A percentile compares a stretch with the other conserved stretches of the same genome.
These are phyloP conservation scores for Diadema setosum DNA, from an alignment of 35 echinoderm and acorn worm species.

Conservation along the genomic window DNA sequence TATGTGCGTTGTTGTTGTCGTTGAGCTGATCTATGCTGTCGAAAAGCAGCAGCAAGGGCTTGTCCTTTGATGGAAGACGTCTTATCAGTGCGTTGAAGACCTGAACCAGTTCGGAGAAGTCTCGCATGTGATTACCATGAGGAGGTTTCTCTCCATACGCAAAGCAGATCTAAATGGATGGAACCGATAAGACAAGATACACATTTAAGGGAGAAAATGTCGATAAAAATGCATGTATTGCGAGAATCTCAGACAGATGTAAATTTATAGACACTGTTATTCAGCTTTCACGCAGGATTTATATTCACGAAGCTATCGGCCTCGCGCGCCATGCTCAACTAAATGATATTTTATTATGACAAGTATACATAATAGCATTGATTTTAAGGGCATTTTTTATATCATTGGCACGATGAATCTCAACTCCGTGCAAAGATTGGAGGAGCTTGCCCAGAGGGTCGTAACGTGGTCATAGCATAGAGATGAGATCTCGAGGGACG, in stretches of 20 bases:
- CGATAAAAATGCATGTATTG: neutral
- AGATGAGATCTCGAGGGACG: too few species aligned
- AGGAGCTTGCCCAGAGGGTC: too few species aligned
- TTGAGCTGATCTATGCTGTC: constrained; percentile 88
- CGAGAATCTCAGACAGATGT: neutral
- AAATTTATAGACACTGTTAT: neutral
- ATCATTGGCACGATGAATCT: too few species aligned
- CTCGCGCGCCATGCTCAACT: neutral
- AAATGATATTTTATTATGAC: too few species aligned
- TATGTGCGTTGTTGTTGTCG: constrained; percentile 55
- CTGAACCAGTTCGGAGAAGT: constrained; percentile 61
- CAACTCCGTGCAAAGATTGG: too few species aligned
- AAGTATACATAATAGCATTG: too few species aligned
- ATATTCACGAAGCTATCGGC: neutral
- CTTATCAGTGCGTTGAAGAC: constrained; percentile 53
- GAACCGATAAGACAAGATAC: neutral
- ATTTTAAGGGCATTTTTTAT: too few species aligned
- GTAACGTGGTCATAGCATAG: too few species aligned
- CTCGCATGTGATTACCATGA: constrained; percentile 7
- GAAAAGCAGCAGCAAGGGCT: constrained; percentile 59
- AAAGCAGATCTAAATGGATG: constrained; percentile 56
- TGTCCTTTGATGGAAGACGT: constrained; percentile 32
- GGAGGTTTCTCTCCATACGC: constrained; percentile 62
- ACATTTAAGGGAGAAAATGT: neutral
- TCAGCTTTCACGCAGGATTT: neutral